phyloP scores from a whole-genome alignment of 2,888 invertebrate genomes.

The Cantharis lateralis region DNA sequence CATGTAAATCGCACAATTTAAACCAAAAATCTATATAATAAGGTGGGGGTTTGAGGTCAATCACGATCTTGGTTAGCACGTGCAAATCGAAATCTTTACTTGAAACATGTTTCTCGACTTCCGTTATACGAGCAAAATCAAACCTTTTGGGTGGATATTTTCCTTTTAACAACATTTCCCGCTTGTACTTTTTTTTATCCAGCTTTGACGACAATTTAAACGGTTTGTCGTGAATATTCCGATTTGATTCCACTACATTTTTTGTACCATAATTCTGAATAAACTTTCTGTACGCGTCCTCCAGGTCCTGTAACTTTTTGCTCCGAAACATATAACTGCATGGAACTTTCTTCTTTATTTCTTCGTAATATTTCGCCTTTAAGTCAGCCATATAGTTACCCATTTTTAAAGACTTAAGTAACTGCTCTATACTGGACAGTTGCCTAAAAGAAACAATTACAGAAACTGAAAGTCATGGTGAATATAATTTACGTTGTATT shows the following conservation, averaged over 20 bases:
- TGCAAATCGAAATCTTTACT: constrained; percentile 41
- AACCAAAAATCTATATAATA: constrained; percentile 48
- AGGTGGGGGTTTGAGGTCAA: constrained; percentile 35
- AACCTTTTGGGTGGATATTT: constrained; percentile 8
- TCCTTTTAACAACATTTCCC: neutral
- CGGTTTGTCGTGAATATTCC: constrained; percentile 15
- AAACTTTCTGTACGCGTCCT: constrained; percentile 35
- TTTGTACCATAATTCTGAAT: constrained; percentile 33
- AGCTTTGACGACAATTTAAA: constrained; percentile 26
- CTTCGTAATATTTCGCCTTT: constrained; percentile 35
- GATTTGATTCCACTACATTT: neutral
- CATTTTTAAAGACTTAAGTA: constrained; percentile 44
- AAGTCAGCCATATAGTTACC: constrained; percentile 45
- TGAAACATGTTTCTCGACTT: constrained; percentile 38
- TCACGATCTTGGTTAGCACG: constrained; percentile 29
- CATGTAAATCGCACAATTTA: constrained; percentile 37
- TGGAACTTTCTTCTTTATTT: constrained; percentile 4
- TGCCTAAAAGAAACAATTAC: constrained; percentile 36
- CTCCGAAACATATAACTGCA: constrained; percentile 30
- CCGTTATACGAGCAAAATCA: constrained; percentile 7
- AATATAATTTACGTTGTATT: constrained; percentile 34
- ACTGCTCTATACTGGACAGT: constrained; percentile 45
- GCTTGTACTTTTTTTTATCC: constrained; percentile 17
- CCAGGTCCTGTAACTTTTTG: constrained; percentile 19
- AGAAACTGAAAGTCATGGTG: neutral